Evolutionary conservation across 1,140 invertebrate species (phyloP).

Genomic region (Anoplolepis gracilipes): DNA sequence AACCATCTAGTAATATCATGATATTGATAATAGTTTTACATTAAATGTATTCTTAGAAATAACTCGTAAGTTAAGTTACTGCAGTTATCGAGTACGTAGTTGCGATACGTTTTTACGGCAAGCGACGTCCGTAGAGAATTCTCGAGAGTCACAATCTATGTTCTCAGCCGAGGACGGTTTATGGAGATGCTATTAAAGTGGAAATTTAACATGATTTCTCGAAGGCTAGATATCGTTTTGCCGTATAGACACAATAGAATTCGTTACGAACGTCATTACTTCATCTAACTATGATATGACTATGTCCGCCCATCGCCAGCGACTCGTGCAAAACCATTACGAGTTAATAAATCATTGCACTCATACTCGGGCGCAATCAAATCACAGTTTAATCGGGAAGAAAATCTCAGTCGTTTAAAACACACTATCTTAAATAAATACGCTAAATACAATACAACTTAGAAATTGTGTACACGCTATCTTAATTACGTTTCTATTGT

Average conservation of each 20-base stretch:
- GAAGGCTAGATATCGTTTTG: constrained; percentile 53
- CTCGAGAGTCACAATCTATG: constrained; percentile 44
- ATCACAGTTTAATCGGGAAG: constrained; percentile 73
- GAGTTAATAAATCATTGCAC: constrained; percentile 48
- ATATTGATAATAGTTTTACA: constrained; percentile 80
- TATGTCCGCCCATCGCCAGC: constrained; percentile 83
- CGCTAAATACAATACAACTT: constrained; percentile 31
- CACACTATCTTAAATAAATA: constrained; percentile 74
- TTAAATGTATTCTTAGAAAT: constrained; percentile 77
- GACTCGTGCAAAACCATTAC: constrained; percentile 67
- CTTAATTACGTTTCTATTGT: constrained; percentile 39
- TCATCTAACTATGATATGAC: constrained; percentile 82
- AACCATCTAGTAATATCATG: constrained; percentile 82
- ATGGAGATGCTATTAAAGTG: constrained; percentile 23
- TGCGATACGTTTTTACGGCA: constrained; percentile 78
- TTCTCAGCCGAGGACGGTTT: constrained; percentile 70
- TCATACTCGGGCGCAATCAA: constrained; percentile 70
- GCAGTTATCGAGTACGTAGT: constrained; percentile 73
- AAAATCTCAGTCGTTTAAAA: constrained; percentile 69
- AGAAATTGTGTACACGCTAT: constrained; percentile 42
- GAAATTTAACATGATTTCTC: constrained; percentile 51
- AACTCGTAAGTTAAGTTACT: constrained; percentile 79
- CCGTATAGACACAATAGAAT: constrained; percentile 65
- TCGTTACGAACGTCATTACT: constrained; percentile 78
- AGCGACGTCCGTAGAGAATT: constrained; percentile 78